A percentile compares a stretch with the other conserved stretches of the same genome.
These are phyloP conservation scores for Cyanoramphus novaezelandiae DNA, from an alignment of 2,113 vertebrate genomes.

Conservation along the genomic window DNA sequence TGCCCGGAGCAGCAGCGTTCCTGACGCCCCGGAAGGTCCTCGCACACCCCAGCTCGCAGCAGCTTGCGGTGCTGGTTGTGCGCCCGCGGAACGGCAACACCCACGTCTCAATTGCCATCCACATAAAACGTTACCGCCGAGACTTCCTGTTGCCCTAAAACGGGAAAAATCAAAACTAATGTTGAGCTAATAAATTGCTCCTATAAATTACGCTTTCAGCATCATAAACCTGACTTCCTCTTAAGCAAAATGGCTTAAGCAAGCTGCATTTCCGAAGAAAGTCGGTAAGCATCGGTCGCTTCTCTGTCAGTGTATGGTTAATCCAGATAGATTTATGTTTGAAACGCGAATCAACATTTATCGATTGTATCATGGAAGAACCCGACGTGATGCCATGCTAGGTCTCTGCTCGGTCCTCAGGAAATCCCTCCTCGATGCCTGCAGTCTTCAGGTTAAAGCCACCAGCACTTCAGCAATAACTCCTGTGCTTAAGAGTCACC, in stretches of 20 bases:
- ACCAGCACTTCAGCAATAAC: neutral
- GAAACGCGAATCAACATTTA: neutral
- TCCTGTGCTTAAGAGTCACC: neutral
- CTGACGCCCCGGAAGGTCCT: fast-evolving
- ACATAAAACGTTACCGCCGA: neutral
- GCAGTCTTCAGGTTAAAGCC: neutral
- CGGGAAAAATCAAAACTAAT: neutral
- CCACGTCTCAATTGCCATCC: neutral
- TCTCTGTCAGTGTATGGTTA: neutral
- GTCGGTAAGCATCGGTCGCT: neutral
- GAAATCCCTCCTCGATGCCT: neutral
- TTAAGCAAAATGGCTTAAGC: neutral
- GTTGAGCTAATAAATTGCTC: neutral
- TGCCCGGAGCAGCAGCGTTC: fast-evolving
- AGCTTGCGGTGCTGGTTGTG: neutral
- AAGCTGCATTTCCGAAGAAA: neutral
- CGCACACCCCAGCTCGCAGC: neutral
- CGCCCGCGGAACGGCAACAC: neutral
- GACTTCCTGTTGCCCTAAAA: neutral
- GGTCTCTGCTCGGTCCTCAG: neutral
- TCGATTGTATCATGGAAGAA: neutral
- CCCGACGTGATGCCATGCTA: neutral
- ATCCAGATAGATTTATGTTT: neutral
- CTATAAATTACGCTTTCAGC: neutral
- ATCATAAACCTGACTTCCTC: neutral